These are phyloP conservation scores for Otolemur garnettii DNA, from an alignment of 2,113 vertebrate species.

Conservation along the genomic window DNA sequence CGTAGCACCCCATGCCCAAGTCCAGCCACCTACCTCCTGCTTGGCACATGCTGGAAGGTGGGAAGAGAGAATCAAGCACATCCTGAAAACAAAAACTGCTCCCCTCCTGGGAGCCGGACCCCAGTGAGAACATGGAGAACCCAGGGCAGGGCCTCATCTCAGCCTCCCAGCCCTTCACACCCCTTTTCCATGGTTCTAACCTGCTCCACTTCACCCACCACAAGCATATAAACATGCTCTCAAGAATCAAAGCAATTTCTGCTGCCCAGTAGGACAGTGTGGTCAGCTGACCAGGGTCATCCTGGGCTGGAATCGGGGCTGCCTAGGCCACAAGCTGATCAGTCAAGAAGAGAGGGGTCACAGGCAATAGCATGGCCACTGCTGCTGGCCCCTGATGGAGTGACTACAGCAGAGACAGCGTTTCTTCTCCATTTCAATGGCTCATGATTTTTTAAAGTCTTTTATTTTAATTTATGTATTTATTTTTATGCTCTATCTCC, in stretches of 20 bases:
- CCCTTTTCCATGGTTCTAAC: conserved; percentile 1
- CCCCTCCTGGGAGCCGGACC: not conserved
- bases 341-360: not conserved
- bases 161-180: not conserved
- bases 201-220: not conserved
- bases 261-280: not conserved
- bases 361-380: not conserved
- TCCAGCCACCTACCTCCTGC: not conserved
- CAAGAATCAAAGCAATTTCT: conserved; percentile 16
- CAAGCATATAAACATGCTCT: not conserved
- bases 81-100: not conserved
- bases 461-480: not conserved
- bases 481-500: not conserved
- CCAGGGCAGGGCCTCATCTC: not conserved
- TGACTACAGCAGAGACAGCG: not conserved
- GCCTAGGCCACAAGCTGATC: not conserved
- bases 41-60: not conserved
- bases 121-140: not conserved
- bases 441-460: not conserved
- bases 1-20: not conserved
- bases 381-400: not conserved
- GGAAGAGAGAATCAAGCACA: not conserved
- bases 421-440: not conserved
- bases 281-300: not conserved
- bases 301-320: not conserved